Percentiles rank a stretch among this genome's conserved stretches.
Evolutionary conservation across 37 sponge, comb jelly and placozoan genomes (phyloP).

Genomic region (Chondrilla cf. caribensis): DNA sequence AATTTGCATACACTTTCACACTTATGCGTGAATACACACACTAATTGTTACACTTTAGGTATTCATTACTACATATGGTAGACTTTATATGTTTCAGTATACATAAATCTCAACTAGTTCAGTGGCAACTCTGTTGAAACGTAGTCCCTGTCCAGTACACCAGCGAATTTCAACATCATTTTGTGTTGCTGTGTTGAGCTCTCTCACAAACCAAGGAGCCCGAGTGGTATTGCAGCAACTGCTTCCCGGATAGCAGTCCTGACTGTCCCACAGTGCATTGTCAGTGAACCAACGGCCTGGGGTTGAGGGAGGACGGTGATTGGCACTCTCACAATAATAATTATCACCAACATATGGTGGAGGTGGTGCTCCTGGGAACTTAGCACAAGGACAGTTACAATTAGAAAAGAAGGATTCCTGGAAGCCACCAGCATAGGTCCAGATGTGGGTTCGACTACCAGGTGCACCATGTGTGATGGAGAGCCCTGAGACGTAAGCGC

Average conservation of each 20-base stretch:
- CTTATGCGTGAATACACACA: too few species aligned
- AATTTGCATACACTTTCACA: too few species aligned
- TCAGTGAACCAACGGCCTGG: background rate
- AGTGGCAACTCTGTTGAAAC: too few species aligned
- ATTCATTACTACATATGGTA: too few species aligned
- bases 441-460: background rate
- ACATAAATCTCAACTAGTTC: too few species aligned
- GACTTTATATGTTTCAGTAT: too few species aligned
- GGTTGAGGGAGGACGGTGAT: background rate
- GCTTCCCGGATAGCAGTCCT: background rate
- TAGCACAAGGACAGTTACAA: constrained; percentile 12
- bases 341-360: constrained; percentile 17
- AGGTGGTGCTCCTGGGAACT: too few species aligned
- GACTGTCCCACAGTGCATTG: background rate
- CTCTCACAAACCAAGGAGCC: background rate
- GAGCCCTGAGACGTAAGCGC: background rate
- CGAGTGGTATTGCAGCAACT: background rate
- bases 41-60: too few species aligned
- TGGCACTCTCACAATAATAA: constrained; percentile 10
- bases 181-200: too few species aligned
- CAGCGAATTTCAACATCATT: too few species aligned
- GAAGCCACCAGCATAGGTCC: constrained; percentile 10
- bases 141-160: too few species aligned
- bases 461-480: constrained; percentile 14
- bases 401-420: background rate